These are phyloP conservation scores for Phainopepla nitens DNA, from an alignment of 2,113 vertebrate genomes.

Conservation along the genomic window DNA sequence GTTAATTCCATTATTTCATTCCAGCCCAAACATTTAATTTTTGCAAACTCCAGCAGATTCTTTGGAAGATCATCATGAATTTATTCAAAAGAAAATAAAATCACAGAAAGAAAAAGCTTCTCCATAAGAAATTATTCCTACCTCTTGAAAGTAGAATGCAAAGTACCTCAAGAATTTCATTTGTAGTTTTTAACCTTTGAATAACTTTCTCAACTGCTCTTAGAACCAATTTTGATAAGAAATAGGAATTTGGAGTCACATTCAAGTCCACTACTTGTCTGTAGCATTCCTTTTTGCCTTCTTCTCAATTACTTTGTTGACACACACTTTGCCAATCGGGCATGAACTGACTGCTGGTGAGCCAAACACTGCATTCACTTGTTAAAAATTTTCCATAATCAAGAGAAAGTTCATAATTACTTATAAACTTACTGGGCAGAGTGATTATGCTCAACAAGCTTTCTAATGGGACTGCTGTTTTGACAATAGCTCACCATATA, in stretches of 20 bases:
- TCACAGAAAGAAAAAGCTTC: neutral
- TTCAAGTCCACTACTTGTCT: neutral
- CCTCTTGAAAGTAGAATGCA: neutral
- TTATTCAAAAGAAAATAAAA: neutral
- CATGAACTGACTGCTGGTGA: neutral
- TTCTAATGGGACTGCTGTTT: neutral
- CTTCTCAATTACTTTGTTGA: neutral
- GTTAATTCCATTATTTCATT: neutral
- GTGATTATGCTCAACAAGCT: neutral
- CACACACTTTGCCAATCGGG: neutral
- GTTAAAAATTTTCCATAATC: neutral
- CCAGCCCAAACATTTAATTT: neutral
- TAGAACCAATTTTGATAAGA: neutral
- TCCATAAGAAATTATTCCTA: neutral
- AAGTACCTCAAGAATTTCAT: neutral
- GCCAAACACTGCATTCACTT: too few species aligned
- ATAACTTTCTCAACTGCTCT: neutral
- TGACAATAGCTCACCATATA: neutral
- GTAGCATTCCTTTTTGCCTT: neutral
- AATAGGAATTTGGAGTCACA: neutral
- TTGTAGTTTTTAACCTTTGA: neutral
- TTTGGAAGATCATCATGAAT: neutral
- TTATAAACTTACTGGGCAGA: neutral
- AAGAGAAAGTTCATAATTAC: neutral
- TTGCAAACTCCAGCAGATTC: neutral